A percentile compares a stretch with the other conserved stretches of the same genome.
Evolutionary conservation across 2,113 vertebrate species (phyloP).

Genomic region (Ailurus styani): DNA sequence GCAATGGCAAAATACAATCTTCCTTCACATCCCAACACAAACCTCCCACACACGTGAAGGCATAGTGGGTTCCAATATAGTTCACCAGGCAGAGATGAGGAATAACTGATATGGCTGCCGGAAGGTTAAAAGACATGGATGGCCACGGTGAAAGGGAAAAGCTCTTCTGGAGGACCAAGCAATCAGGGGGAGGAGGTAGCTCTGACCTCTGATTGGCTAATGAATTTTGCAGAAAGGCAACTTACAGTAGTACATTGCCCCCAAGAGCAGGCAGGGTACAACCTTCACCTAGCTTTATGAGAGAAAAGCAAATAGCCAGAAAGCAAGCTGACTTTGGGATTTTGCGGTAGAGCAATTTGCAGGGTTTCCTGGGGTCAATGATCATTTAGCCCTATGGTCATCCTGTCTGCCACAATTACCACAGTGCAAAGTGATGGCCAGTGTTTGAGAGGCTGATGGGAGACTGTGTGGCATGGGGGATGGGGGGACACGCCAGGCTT

Average conservation of each 20-base stretch:
- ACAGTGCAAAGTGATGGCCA: neutral
- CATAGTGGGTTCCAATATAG: neutral
- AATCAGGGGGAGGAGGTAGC: neutral
- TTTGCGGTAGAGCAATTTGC: slow-evolving; percentile 41
- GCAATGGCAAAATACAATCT: neutral
- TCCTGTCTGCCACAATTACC: neutral
- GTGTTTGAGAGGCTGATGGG: neutral
- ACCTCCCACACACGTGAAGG: neutral
- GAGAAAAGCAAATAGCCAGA: slow-evolving; percentile 12
- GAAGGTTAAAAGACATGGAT: neutral
- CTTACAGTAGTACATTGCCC: neutral
- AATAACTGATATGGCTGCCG: neutral
- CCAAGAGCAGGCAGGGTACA: neutral
- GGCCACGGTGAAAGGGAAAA: neutral
- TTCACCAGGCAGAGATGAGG: neutral
- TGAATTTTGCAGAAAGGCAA: slow-evolving; percentile 64
- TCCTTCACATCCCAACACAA: neutral
- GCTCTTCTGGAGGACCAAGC: neutral
- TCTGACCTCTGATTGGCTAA: slow-evolving; percentile 43
- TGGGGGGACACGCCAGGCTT: neutral
- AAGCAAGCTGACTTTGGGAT: slow-evolving; percentile 42
- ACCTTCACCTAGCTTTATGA: slow-evolving; percentile 16
- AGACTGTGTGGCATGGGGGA: rapidly evolving
- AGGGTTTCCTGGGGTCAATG: slow-evolving; percentile 40
- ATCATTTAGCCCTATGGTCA: neutral